phyloP scores from a whole-genome alignment of 2,888 invertebrate species.

The Tachystola acroxantha region DNA sequence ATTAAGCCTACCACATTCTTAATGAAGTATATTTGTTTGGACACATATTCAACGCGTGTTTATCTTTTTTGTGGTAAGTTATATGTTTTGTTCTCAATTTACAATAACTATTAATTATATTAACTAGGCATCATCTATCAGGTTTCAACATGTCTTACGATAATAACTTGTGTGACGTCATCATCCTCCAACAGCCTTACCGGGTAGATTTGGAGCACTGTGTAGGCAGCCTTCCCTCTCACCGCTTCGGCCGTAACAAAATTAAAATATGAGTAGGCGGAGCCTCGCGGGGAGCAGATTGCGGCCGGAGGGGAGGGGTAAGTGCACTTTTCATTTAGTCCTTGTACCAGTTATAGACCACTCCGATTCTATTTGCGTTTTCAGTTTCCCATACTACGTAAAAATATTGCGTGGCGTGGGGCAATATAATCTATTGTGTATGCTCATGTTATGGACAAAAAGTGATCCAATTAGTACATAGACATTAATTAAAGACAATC shows the following conservation, averaged over 20 bases:
- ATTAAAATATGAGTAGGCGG: neutral
- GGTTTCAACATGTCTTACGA: no score
- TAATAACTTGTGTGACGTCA: no score
- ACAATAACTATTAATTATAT: no score
- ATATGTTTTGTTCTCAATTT: no score
- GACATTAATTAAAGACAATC: constrained; percentile 1
- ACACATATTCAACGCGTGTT: no score
- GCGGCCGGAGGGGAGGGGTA: neutral
- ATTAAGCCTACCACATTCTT: no score
- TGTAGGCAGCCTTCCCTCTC: constrained; percentile 1
- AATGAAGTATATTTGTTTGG: no score
- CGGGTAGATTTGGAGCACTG: neutral
- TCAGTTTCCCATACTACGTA: constrained; percentile 11
- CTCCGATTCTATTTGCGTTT: constrained; percentile 6
- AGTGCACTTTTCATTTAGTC: constrained; percentile 10
- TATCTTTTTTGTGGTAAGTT: no score
- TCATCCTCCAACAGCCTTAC: no score
- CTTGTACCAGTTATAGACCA: constrained; percentile 11
- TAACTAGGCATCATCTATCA: no score
- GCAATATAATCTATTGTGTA: constrained; percentile 8
- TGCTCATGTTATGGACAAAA: constrained; percentile 2
- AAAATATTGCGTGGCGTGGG: constrained; percentile 3
- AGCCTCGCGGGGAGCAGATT: neutral
- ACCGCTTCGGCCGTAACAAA: neutral
- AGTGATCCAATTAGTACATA: constrained; percentile 5